phyloP scores from a whole-genome alignment of 2,113 vertebrate genomes.

The Daubentonia madagascariensis region DNA sequence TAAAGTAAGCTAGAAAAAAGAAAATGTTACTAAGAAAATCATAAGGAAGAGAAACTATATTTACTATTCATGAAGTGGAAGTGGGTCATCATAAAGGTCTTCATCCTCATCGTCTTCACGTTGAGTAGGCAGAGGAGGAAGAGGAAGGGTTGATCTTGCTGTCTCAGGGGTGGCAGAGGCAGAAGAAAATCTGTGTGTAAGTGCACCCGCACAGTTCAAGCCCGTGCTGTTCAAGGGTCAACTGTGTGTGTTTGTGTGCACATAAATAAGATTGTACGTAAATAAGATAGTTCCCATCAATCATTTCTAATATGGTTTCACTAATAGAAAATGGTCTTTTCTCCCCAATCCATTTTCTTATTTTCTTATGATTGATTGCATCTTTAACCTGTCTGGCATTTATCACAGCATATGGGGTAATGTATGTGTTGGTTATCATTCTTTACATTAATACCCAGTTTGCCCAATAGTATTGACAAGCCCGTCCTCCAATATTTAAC shows the following conservation, averaged over 20 bases:
- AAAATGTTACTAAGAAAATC: neutral
- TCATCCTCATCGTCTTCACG: neutral
- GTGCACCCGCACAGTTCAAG: neutral
- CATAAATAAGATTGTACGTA: neutral
- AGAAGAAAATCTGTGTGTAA: neutral
- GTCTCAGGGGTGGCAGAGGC: neutral
- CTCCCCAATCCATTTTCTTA: neutral
- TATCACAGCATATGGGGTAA: neutral
- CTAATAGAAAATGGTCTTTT: neutral
- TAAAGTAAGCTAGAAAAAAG: neutral
- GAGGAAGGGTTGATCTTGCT: neutral
- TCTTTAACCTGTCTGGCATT: conserved; percentile 9
- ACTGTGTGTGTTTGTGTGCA: neutral
- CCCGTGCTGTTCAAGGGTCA: neutral
- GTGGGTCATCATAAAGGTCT: neutral
- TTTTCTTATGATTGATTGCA: neutral
- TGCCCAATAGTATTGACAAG: neutral
- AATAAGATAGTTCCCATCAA: neutral
- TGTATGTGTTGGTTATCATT: neutral
- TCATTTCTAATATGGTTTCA: neutral
- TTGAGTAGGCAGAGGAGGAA: neutral
- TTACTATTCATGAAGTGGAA: neutral
- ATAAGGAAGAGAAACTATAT: neutral
- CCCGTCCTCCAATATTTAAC: neutral
- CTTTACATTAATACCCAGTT: neutral